A percentile compares a stretch with the other conserved stretches of the same genome.
Conservation (phyloP, 2,113 vertebrate genomes). For the Notiomystis cincta region DNA sequence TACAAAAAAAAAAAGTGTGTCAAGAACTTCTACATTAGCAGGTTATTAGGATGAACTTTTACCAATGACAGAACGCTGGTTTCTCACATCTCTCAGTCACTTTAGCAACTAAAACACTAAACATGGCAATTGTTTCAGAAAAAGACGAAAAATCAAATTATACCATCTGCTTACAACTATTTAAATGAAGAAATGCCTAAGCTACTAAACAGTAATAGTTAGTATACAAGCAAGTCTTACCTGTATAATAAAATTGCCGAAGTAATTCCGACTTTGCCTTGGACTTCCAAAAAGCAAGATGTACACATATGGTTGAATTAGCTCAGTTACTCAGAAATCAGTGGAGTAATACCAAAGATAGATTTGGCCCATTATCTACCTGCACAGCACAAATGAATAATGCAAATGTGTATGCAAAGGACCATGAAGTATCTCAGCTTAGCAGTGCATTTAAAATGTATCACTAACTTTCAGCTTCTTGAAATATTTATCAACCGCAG, state of each 20-base stretch:
- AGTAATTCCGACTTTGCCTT: not conserved
- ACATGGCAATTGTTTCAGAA: fast-evolving
- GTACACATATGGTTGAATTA: not conserved
- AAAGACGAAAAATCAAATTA: not conserved
- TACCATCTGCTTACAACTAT: not conserved
- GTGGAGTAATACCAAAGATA: slow-evolving; percentile 17
- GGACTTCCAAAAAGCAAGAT: slow-evolving; percentile 18
- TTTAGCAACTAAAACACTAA: not conserved
- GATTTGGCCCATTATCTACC: slow-evolving; percentile 36
- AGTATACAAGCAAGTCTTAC: not conserved
- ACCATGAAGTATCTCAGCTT: slow-evolving; percentile 37
- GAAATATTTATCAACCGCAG: not conserved
- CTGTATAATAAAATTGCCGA: not conserved
- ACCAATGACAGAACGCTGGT: not conserved
- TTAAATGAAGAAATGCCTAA: not conserved
- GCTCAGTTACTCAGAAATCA: slow-evolving; percentile 18
- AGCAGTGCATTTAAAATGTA: slow-evolving; percentile 53
- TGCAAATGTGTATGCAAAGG: slow-evolving; percentile 46
- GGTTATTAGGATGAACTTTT: not conserved
- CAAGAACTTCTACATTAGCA: not conserved
- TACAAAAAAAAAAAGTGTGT: not conserved
- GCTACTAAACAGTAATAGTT: not conserved
- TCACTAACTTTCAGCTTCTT: slow-evolving; percentile 32
- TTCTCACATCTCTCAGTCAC: not conserved
- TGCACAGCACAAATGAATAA: slow-evolving; percentile 56